Evolutionary conservation across 1,140 invertebrate genomes (phyloP).

Genomic region (Pollicipes pollicipes): DNA sequence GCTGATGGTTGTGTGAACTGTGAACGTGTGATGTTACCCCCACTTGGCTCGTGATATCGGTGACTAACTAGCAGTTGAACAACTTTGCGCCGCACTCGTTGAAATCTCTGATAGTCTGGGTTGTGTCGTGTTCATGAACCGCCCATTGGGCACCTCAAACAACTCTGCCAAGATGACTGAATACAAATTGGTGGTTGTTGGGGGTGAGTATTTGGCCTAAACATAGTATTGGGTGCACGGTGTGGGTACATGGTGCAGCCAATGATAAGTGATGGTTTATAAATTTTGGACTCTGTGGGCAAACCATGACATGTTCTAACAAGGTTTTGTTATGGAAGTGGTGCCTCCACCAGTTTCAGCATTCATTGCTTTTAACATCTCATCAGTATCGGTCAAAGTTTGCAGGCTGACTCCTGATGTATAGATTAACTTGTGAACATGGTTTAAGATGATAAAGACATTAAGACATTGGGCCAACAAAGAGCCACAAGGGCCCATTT

Average conservation of each 20-base stretch:
- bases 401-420: no score
- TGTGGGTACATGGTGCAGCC: no score
- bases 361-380: slow-evolving; percentile 8
- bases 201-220: slow-evolving; percentile 32
- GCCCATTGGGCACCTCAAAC: background rate
- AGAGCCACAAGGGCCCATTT: no score
- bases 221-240: no score
- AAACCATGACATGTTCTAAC: no score
- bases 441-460: no score
- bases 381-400: slow-evolving; percentile 1
- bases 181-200: slow-evolving; percentile 42
- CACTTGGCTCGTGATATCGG: background rate
- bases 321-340: background rate
- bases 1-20: background rate
- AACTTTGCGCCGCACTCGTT: background rate
- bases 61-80: background rate
- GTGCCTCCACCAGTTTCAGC: background rate
- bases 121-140: background rate
- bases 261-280: no score
- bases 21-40: background rate
- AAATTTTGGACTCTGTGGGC: background rate
- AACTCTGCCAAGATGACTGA: slow-evolving; percentile 32
- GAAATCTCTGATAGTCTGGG: background rate
- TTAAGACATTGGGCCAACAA: no score
- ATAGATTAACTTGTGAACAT: no score